Evolutionary conservation across 2,113 vertebrate genomes (phyloP).

Genomic region (Callipepla squamata): DNA sequence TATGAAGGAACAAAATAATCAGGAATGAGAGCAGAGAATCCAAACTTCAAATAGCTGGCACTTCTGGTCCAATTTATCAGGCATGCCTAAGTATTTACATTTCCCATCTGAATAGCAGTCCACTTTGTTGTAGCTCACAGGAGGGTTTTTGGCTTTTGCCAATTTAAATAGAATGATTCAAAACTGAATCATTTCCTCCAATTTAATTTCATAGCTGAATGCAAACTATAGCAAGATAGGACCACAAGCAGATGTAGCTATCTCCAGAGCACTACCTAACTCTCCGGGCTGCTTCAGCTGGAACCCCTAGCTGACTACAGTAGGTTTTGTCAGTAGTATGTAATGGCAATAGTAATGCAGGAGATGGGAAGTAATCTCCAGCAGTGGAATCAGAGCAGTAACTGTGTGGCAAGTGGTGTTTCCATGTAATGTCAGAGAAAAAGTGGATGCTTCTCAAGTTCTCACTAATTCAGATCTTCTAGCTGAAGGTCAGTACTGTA

Average conservation of each 20-base stretch:
- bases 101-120: constrained; percentile 51
- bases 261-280: constrained; percentile 59
- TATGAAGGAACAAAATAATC: constrained; percentile 39
- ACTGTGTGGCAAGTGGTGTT: constrained; percentile 12
- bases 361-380: constrained; percentile 38
- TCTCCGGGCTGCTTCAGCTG: constrained; percentile 28
- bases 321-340: constrained; percentile 37
- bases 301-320: constrained; percentile 46
- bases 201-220: constrained; percentile 76
- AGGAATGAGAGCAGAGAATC: constrained; percentile 19
- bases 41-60: constrained; percentile 26
- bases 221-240: constrained; percentile 67
- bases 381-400: background rate
- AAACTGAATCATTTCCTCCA: constrained; percentile 77
- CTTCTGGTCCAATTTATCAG: constrained; percentile 44
- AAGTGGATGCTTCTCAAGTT: constrained; percentile 35
- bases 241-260: constrained; percentile 58
- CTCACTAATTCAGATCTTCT: constrained; percentile 42
- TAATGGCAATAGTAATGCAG: constrained; percentile 47
- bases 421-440: constrained; percentile 47
- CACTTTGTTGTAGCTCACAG: constrained; percentile 61
- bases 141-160: constrained; percentile 66
- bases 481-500: constrained; percentile 51
- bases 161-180: constrained; percentile 70
- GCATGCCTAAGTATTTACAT: constrained; percentile 53